Conservation (phyloP, 2,113 vertebrate genomes). For the Mesocricetus auratus region DNA sequence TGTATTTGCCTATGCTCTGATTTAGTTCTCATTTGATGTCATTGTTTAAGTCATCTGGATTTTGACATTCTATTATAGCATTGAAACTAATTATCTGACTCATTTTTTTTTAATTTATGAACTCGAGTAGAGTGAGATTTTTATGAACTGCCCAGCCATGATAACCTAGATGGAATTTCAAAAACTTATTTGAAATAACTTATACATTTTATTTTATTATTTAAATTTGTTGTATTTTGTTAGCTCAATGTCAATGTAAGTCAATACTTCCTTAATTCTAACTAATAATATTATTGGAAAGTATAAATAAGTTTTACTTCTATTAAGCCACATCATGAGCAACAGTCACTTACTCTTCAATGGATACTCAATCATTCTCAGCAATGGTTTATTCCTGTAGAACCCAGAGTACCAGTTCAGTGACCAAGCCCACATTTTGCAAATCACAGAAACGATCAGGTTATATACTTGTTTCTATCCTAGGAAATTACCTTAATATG, state of each 20-base stretch:
- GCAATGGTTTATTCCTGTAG: neutral
- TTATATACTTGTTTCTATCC: neutral
- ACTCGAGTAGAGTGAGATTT: neutral
- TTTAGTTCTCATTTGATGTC: neutral
- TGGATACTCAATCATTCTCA: neutral
- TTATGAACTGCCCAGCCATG: neutral
- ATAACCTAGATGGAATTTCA: neutral
- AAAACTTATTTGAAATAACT: neutral
- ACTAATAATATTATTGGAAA: neutral
- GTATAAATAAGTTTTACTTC: neutral
- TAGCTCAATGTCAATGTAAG: neutral
- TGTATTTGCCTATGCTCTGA: neutral
- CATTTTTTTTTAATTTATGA: neutral
- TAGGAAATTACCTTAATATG: neutral
- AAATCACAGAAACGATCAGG: neutral
- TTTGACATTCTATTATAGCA: neutral
- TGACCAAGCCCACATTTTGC: neutral
- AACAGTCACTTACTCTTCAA: neutral
- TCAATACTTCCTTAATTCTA: neutral
- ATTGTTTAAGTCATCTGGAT: neutral
- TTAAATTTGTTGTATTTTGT: neutral
- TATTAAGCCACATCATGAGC: neutral
- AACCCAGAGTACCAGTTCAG: neutral
- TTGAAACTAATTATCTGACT: neutral
- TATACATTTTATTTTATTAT: neutral